Base-by-base conservation (phyloP, 1,140 invertebrate species). In the Plectrocnemia conspersa region DNA sequence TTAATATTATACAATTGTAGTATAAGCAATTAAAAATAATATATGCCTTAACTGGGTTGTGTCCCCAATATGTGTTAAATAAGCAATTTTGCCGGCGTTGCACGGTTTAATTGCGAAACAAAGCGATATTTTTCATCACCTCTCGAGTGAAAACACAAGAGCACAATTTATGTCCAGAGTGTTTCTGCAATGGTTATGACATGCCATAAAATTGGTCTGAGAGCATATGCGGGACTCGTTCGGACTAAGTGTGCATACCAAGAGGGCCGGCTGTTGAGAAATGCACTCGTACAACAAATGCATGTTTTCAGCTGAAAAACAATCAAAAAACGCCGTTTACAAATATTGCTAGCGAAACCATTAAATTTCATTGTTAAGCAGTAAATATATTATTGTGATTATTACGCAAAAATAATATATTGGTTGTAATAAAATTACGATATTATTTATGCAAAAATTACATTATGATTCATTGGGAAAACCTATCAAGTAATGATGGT, bases 161-260 rank as follows among this genome's bases (percentile, higher is more conserved):
- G 49, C 32, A 50, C 48, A 47, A 58, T 58, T 58, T 54, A 54
- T 54, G 36, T 22, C 36, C 50, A 54, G 46, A 49, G 23, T 18
- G 52, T 54, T 44, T 19, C 19, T 19, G 48, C 33, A 59, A 59
- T 47, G 47, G 58, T 59, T 56, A 59, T 59, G 58, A 46, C 58
- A 56, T 56, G 29, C 35, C 53, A 41, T 59, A 59, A 59, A 59
- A 52, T 50, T 41, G 48, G 18, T 50, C 13, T 18, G 21, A 36
- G 48, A 55, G 38, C 40, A 59, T 47, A 49, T 49, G 57, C 38
- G 38, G n/a, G 22, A 13, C 11, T 15, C 15, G 19, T 24, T 38
- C 33, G 15, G 2, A 36, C 33, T 23, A 44, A 19, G 16, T 13
- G 4, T 13, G 11, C 21, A 2, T 13, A 16, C 16, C 10, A 36